phyloP scores from a whole-genome alignment of 2,888 invertebrate species.

The Apamea anceps region DNA sequence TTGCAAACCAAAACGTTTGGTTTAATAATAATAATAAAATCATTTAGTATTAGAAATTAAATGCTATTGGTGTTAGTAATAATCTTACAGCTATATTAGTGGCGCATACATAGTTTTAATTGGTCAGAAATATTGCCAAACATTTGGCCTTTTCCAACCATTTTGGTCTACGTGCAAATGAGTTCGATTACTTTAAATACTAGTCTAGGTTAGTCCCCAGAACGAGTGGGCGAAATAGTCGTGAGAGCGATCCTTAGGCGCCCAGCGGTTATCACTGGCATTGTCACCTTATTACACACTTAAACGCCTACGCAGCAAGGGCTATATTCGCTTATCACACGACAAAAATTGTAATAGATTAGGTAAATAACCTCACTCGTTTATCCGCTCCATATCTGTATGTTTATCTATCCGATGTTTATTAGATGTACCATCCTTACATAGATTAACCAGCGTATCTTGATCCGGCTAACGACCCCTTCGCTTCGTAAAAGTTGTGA shows the following conservation, averaged over 20 bases:
- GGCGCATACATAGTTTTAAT: constrained; percentile 14
- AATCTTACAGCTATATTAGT: neutral
- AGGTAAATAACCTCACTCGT: constrained; percentile 72
- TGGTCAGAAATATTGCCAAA: constrained; percentile 20
- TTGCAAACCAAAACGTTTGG: neutral
- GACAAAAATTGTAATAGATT: constrained; percentile 65
- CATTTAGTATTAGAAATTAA: neutral
- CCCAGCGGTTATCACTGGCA: constrained; percentile 66
- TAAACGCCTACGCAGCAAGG: constrained; percentile 60
- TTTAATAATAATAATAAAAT: neutral
- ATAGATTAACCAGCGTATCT: constrained; percentile 63
- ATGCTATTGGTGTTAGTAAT: neutral
- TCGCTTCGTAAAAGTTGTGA: constrained; percentile 28
- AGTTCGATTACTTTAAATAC: constrained; percentile 68
- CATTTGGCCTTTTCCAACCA: constrained; percentile 14
- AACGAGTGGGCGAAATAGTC: constrained; percentile 77
- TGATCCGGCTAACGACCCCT: constrained; percentile 37
- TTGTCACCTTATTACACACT: constrained; percentile 54
- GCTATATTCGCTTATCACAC: constrained; percentile 57
- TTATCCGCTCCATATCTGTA: constrained; percentile 75
- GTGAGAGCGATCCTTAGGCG: constrained; percentile 78
- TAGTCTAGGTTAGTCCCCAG: constrained; percentile 66
- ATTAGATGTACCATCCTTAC: constrained; percentile 73
- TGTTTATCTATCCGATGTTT: constrained; percentile 76
- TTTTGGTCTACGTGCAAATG: constrained; percentile 59